Conservation (phyloP, 2,113 vertebrate genomes). For the Gorsachius goisagi region DNA sequence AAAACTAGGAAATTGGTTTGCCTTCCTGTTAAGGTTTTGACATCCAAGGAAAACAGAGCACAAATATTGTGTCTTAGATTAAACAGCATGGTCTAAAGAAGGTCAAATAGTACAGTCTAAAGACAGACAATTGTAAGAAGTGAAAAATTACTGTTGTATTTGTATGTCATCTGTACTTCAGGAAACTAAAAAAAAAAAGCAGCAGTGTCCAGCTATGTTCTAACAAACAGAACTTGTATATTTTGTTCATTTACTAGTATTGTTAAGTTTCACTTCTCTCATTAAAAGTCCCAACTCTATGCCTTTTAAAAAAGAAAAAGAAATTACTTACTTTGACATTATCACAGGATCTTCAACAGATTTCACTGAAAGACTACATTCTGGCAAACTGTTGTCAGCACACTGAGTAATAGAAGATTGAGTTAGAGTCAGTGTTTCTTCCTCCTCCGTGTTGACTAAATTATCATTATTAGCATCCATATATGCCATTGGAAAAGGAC, state of each 20-base stretch:
- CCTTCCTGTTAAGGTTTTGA: not conserved
- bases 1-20: not conserved
- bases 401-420: conserved; percentile 68
- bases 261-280: not conserved
- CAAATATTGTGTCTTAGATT: not conserved
- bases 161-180: not conserved
- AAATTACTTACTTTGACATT: conserved; percentile 86
- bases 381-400: conserved; percentile 62
- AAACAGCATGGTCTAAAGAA: not conserved
- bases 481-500: conserved; percentile 33
- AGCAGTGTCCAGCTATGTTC: not conserved
- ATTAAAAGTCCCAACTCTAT: not conserved
- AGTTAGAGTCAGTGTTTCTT: conserved; percentile 74
- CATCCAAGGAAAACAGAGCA: not conserved
- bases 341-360: conserved; percentile 88
- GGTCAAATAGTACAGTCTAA: not conserved
- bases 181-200: too few relatives aligned
- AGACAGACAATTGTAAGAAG: not conserved
- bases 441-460: conserved; percentile 72
- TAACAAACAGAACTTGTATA: not conserved
- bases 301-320: not conserved
- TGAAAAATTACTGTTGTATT: not conserved
- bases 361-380: conserved; percentile 63
- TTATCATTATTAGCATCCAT: conserved; percentile 22
- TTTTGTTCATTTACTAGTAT: not conserved